phyloP scores from a whole-genome alignment of 35 echinoderm and acorn worm species.

The Lytechinus variegatus region DNA sequence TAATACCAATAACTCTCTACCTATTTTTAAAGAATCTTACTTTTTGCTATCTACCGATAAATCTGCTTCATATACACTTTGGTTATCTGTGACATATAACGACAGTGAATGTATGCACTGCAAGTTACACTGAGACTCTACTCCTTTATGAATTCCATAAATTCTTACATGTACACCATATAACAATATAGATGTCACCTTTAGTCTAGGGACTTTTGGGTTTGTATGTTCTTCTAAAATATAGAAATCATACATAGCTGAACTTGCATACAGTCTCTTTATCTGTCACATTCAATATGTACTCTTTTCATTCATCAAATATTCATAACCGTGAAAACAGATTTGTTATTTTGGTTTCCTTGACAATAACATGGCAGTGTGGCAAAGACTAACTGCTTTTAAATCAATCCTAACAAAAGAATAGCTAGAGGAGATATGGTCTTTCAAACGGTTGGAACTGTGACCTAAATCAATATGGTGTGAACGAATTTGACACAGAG shows the following conservation, averaged over 20 bases:
- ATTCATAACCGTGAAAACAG: neutral
- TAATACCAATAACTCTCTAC: no score
- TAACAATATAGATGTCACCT: neutral
- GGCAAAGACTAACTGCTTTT: neutral
- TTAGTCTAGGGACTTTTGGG: no score
- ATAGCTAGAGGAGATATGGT: no score
- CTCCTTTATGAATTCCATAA: neutral
- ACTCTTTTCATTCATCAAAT: neutral
- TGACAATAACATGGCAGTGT: neutral
- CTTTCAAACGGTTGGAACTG: neutral
- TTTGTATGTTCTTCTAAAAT: neutral
- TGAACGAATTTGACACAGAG: neutral
- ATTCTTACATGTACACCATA: neutral
- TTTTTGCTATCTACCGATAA: no score
- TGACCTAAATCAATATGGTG: neutral
- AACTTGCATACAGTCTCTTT: no score
- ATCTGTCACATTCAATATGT: neutral
- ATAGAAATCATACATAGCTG: neutral
- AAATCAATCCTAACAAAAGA: constrained; percentile 5
- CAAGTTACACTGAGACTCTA: no score
- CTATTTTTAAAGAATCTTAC: no score
- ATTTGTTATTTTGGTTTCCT: neutral
- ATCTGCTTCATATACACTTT: no score
- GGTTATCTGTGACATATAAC: no score
- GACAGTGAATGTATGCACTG: no score